Evolutionary conservation across 2,113 vertebrate species (phyloP), one percentile per base, ranked within the genome.

Genomic region (Cephalopholis sonnerati): DNA sequence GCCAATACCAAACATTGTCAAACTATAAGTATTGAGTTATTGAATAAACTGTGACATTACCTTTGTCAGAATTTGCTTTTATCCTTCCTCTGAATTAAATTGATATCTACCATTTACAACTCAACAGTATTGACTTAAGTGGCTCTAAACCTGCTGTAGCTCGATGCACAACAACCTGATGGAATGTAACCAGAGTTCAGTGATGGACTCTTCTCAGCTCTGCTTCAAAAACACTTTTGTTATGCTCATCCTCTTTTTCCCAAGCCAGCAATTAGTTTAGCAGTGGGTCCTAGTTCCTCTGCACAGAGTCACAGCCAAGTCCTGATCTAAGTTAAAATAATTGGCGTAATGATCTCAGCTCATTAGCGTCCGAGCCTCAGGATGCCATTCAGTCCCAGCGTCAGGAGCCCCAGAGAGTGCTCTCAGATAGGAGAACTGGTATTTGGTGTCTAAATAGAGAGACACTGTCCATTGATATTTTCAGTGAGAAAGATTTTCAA

Each of bases 301-400:
- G 63, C 59, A 77, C 74, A 78, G 10, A 44, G 79, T 87, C 79
- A 83, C 87, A 90, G 91, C 94, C 92, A 93, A 92, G 73, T 93
- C 79, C 85, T 94, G 91, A 95, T 92, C 87, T 83, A 92, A 92
- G 89, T 89, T 89, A 84, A 91, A 92, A 88, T 94, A 94, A 94
- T 94, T 94, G 93, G 88, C 24, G 73, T 95, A 93, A 94, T 94
- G 91, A 92, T 92, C 89, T 88, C 81, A 81, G 91, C 88, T 94
- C 90, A 89, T 94, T 94, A 92, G 84, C 2, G 83, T 86, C 59
- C 32, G 18, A 91, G 79, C 87, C 89, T 82, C 58, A 65, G 89
- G 87, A 92, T 90, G 88, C 77, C 72, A 81, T 92, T 92, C 87
- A 77, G 81, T 74, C 79, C 63, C 78, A 44, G 82, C 68, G 63